Conservation (phyloP, 1,140 invertebrate genomes). For the Sycobia sp. region DNA sequence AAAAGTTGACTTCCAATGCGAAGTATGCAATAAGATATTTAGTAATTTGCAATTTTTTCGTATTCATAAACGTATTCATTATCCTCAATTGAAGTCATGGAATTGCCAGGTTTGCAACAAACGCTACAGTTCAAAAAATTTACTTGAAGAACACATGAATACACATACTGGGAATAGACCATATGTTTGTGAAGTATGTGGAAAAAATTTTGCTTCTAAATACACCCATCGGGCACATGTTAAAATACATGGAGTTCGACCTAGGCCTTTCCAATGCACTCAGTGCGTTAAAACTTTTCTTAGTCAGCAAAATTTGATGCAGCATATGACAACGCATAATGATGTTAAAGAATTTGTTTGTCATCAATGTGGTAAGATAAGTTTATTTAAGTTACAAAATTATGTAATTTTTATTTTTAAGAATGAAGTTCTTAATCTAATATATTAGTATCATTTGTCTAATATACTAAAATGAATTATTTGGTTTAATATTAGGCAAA, state of each 20-base stretch:
- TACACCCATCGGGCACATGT: conserved; percentile 77
- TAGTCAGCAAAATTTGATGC: conserved; percentile 74
- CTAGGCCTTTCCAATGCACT: conserved; percentile 70
- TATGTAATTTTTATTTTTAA: no score
- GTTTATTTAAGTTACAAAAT: no score
- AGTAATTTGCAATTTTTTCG: conserved; percentile 67
- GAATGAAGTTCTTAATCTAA: no score
- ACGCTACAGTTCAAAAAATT: conserved; percentile 69
- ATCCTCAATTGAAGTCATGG: conserved; percentile 68
- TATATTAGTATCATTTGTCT: conserved; percentile 32
- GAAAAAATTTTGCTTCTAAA: conserved; percentile 78
- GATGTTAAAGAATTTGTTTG: conserved; percentile 75
- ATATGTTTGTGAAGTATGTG: conserved; percentile 69
- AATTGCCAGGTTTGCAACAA: conserved; percentile 70
- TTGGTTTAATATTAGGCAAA: conserved; percentile 62
- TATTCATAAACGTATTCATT: conserved; percentile 69
- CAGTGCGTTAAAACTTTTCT: conserved; percentile 77
- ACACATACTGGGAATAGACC: conserved; percentile 72
- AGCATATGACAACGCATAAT: conserved; percentile 75
- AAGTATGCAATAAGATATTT: conserved; percentile 70
- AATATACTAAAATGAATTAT: no score
- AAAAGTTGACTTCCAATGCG: conserved; percentile 70
- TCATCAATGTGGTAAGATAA: conserved; percentile 69
- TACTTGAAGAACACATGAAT: conserved; percentile 75
- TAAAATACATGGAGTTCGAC: conserved; percentile 74